Evolutionary conservation across 2,888 invertebrate genomes (phyloP), one percentile per base, ranked within the genome.

Genomic region (Drosophila cracens): DNA sequence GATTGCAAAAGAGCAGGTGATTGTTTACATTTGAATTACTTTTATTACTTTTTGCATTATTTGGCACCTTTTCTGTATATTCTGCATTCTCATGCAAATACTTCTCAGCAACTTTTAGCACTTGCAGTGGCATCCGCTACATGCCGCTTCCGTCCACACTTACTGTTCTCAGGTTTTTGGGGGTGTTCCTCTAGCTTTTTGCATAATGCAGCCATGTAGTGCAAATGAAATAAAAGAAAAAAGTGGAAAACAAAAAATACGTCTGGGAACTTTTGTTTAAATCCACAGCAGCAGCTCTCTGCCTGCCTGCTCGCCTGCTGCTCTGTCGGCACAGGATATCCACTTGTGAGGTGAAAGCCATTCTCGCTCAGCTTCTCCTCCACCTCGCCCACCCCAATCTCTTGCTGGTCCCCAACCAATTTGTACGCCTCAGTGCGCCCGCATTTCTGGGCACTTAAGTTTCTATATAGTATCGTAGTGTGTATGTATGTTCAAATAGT

Each of bases 401-500:
- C 38, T 62, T 60, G 56, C 63, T 70, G 81, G 78, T 88, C 88
- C 88, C 85, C 86, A 80, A 87, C 75, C 85, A 85, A 85, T 85
- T 85, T 85, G 85, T 88, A 82, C 75, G 85, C 82, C 80, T 88
- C 85, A 78, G 88, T 88, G 88, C 88, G 83, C 75, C 68, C 85
- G 80, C 85, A 88, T 85, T 85, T 86, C 85, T 83, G 85, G 86
- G 86, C 85, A 88, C 85, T 85, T 85, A 88, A 88, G 88, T 88
- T 88, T 83, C 88, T 79, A 72, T 85, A 77, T 72, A 78, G 74
- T 62, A 74, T 11, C n/a, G 29, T 11, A 4, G 6, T 16, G 21
- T 48, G 25, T 43, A 13, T 52, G 10, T 29, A 16, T 57, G 25
- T 51, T 4, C 38, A 27, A 31, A 56, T 25, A 54, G 68, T 52